Evolutionary conservation across 2,888 invertebrate species (phyloP), one percentile per base, ranked within the genome.

Genomic region (Trachelus stipa): DNA sequence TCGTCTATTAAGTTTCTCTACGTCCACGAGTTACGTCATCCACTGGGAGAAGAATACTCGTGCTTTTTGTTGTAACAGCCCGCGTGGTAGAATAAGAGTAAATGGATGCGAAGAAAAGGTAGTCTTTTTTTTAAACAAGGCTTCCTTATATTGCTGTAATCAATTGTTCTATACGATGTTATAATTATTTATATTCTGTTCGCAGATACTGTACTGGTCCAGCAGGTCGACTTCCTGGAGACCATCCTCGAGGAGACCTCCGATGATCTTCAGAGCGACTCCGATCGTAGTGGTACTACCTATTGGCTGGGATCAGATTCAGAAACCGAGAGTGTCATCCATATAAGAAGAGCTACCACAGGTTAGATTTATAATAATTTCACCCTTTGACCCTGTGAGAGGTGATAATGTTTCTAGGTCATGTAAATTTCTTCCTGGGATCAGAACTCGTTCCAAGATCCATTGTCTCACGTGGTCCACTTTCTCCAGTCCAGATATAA

Each of bases 181-280:
- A 6, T 40, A 37, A 76, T 78, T 76, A 75, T 75, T 76, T 76
- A 78, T 75, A 76, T 69, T 33, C 12, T 77, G 35, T 78, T 85
- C 83, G 33, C 83, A 89, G 89, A 89, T 73, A 86, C 88, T 56
- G 86, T 88, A 84, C 79, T 89, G 56, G 88, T 88, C 87, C 94
- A 94, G 87, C 94, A 94, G 85, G 93, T 93, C 85, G 93, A 95
- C 89, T 95, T 95, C 91, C 93, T 97, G 92, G 97, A 97, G 92
- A 97, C 97, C 35, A 97, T 97, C 90, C 94, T 96, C 88, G 97
- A 97, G 92, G 97, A 97, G 92, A 97, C 97, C 31, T 96, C 96
- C 85, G 97, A 97, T 92, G 97, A 97, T 89, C 92, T 96, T 84
- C 94, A 95, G 82, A 95, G 95, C 80, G 96, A 96, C 89, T 94